Conservation (phyloP, 1,140 invertebrate species). For the Danaus plexippus region DNA sequence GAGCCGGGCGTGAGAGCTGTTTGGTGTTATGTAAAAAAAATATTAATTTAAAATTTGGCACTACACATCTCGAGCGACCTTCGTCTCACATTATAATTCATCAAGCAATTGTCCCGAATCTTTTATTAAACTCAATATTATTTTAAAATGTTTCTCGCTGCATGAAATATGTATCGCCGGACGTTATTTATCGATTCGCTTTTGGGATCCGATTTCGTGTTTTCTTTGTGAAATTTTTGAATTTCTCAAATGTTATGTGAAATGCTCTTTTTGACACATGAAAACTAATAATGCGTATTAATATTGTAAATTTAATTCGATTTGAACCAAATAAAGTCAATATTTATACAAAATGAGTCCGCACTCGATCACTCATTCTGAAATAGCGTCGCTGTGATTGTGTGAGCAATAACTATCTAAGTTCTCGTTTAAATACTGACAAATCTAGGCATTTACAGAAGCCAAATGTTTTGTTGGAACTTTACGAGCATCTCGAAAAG, state of each 20-base stretch:
- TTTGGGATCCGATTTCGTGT: background rate
- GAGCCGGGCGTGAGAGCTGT: conserved; percentile 7
- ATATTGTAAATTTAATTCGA: no score
- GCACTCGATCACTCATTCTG: no score
- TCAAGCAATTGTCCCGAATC: conserved; percentile 31
- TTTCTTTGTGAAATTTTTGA: no score
- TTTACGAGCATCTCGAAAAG: no score
- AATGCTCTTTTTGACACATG: no score
- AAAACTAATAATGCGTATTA: no score
- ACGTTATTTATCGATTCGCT: conserved; percentile 25
- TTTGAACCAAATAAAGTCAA: no score
- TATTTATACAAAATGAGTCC: no score
- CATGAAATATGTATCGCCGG: conserved; percentile 25
- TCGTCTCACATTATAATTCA: conserved; percentile 25
- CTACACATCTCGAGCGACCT: conserved; percentile 24
- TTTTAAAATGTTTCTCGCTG: conserved; percentile 27
- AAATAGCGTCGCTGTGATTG: conserved; percentile 3
- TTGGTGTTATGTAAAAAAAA: conserved; percentile 3
- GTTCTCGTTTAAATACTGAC: no score
- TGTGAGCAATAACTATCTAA: background rate
- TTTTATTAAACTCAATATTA: conserved; percentile 25
- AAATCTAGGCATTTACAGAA: no score
- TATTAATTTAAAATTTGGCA: conserved; percentile 34
- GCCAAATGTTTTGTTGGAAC: no score
- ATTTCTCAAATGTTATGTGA: no score